phyloP scores from a whole-genome alignment of 2,888 invertebrate genomes.

The Ceratothoa steindachneri region DNA sequence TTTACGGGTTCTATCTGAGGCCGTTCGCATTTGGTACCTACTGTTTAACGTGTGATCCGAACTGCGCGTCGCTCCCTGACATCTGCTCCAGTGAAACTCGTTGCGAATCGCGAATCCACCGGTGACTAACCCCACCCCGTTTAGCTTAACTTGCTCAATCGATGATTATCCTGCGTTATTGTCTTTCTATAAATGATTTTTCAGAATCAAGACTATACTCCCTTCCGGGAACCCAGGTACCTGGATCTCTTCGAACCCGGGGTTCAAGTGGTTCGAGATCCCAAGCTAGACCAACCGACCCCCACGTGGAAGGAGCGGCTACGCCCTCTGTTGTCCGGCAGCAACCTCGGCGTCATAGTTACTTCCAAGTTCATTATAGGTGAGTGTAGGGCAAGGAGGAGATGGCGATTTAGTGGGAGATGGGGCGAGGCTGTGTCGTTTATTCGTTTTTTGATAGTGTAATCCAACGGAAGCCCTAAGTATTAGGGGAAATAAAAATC shows the following conservation, averaged over 20 bases:
- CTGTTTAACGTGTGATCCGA: too few species aligned
- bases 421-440: not conserved
- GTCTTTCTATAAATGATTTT: too few species aligned
- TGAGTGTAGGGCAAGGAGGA: not conserved
- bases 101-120: too few species aligned
- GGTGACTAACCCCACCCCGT: too few species aligned
- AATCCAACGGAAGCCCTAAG: not conserved
- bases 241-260: slow-evolving; percentile 46
- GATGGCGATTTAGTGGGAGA: not conserved
- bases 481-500: too few species aligned
- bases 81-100: too few species aligned
- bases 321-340: slow-evolving; percentile 17
- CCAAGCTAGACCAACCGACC: slow-evolving; percentile 30
- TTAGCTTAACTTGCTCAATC: too few species aligned
- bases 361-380: slow-evolving; percentile 21
- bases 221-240: slow-evolving; percentile 37
- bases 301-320: slow-evolving; percentile 21
- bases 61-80: too few species aligned
- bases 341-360: slow-evolving; percentile 15
- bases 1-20: too few species aligned
- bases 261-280: slow-evolving; percentile 41
- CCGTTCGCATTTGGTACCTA: too few species aligned
- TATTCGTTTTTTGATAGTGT: not conserved
- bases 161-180: too few species aligned
- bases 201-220: not conserved